Evolutionary conservation across 2,888 invertebrate species (phyloP).

Genomic region (Harpagoxenus sublaevis): DNA sequence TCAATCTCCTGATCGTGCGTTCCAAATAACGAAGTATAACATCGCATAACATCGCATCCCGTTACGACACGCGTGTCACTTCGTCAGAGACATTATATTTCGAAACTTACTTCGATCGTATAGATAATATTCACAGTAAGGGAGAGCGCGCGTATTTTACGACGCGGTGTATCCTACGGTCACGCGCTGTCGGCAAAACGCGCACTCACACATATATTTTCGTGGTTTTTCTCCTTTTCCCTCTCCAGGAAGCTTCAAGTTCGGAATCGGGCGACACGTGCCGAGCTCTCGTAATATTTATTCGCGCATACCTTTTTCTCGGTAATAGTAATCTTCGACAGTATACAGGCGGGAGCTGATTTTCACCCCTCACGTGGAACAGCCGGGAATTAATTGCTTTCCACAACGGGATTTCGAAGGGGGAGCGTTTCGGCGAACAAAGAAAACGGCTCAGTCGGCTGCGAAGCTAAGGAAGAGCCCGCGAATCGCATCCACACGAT

Average conservation of each 20-base stretch:
- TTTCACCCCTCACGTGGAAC: constrained; percentile 39
- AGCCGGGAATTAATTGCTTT: constrained; percentile 75
- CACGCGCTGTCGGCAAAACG: constrained; percentile 28
- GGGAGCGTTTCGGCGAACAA: constrained; percentile 67
- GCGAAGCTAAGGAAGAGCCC: constrained; percentile 62
- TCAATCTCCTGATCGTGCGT: background rate
- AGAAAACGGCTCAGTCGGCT: constrained; percentile 64
- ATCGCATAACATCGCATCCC: background rate
- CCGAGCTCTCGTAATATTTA: constrained; percentile 47
- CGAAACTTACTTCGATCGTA: constrained; percentile 12
- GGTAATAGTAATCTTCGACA: constrained; percentile 50
- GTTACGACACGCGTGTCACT: background rate
- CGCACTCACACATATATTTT: constrained; percentile 24
- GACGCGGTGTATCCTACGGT: constrained; percentile 46
- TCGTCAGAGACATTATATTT: constrained; percentile 17
- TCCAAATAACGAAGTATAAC: background rate
- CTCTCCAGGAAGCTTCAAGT: background rate
- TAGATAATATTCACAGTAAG: constrained; percentile 31
- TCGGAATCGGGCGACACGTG: constrained; percentile 32
- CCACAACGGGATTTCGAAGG: constrained; percentile 54
- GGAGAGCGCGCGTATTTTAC: constrained; percentile 48
- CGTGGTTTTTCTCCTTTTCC: constrained; percentile 1
- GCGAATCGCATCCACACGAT: constrained; percentile 60
- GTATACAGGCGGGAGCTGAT: constrained; percentile 4
- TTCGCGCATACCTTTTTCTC: constrained; percentile 45